These are phyloP conservation scores for Potamilus streckersoni DNA, from an alignment of 1,140 invertebrate species.

Conservation along the genomic window DNA sequence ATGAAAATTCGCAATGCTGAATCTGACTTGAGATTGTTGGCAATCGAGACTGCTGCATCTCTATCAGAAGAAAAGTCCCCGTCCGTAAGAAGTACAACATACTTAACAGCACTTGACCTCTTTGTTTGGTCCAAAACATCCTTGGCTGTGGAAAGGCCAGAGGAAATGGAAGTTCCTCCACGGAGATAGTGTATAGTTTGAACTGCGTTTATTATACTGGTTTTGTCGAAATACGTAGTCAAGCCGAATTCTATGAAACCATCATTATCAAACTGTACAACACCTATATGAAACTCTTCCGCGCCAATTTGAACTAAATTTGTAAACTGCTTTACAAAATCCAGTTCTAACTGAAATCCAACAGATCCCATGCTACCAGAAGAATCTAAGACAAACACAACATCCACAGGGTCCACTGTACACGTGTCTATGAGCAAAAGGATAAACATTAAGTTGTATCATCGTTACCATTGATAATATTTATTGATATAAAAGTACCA, in stretches of 20 bases:
- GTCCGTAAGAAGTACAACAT: too few relatives aligned
- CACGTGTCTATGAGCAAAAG: too few relatives aligned
- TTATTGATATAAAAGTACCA: too few relatives aligned
- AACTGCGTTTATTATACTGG: background rate
- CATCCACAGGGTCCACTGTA: constrained; percentile 3
- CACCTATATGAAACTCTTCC: constrained; percentile 13
- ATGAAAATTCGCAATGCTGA: too few relatives aligned
- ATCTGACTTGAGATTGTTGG: too few relatives aligned
- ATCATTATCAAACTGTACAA: constrained; percentile 14
- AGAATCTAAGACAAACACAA: constrained; percentile 24
- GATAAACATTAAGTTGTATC: too few relatives aligned
- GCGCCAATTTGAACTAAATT: constrained; percentile 12
- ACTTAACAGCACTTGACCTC: too few relatives aligned
- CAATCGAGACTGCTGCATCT: too few relatives aligned
- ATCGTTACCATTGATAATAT: too few relatives aligned
- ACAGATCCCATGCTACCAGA: constrained; percentile 12
- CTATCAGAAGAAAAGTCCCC: too few relatives aligned
- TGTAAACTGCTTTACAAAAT: constrained; percentile 17
- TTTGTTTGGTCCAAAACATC: too few relatives aligned
- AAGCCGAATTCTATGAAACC: constrained; percentile 19
- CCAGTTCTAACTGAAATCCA: constrained; percentile 13
- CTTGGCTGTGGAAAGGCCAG: too few relatives aligned
- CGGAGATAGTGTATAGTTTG: constrained; percentile 11
- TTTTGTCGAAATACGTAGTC: constrained; percentile 13
- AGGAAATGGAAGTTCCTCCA: constrained; percentile 6